A percentile compares a stretch with the other conserved stretches of the same genome.
phyloP scores from a whole-genome alignment of 1,140 invertebrate genomes.

The Aphelinus atriplicis region DNA sequence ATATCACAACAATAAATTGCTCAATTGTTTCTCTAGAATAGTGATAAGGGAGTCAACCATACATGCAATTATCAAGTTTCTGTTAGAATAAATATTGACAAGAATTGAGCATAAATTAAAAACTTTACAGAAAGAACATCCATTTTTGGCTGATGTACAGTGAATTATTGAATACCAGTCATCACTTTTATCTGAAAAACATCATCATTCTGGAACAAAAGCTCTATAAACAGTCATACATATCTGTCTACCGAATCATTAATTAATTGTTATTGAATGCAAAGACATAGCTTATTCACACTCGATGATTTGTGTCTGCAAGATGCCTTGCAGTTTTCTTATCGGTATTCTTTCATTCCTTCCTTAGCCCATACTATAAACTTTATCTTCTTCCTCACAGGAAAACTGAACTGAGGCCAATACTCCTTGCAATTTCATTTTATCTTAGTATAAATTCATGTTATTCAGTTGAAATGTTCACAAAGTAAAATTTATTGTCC shows the following conservation, averaged over 20 bases:
- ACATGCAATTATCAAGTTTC: too few relatives aligned
- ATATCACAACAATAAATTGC: too few relatives aligned
- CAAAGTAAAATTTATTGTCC: not conserved
- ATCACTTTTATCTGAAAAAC: not conserved
- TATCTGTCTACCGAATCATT: slow-evolving; percentile 29
- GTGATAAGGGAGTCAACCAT: too few relatives aligned
- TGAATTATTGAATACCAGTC: too few relatives aligned
- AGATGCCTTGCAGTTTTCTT: slow-evolving; percentile 17
- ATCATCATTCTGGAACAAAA: not conserved
- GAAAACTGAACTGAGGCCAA: slow-evolving; percentile 30
- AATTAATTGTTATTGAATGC: slow-evolving; percentile 17
- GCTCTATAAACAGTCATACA: not conserved
- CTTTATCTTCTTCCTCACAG: slow-evolving; percentile 29
- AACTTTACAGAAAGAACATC: too few relatives aligned
- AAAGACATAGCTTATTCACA: slow-evolving; percentile 1
- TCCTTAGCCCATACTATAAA: slow-evolving; percentile 22
- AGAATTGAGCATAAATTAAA: too few relatives aligned
- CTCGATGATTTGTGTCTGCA: slow-evolving; percentile 12
- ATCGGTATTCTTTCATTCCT: slow-evolving; percentile 26
- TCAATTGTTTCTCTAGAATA: too few relatives aligned
- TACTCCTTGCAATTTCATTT: slow-evolving; percentile 18
- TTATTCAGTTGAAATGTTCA: not conserved
- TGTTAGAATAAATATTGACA: too few relatives aligned
- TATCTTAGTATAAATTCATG: not conserved
- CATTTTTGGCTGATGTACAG: too few relatives aligned